phyloP scores from a whole-genome alignment of 2,113 vertebrate genomes.

The Podarcis raffonei region DNA sequence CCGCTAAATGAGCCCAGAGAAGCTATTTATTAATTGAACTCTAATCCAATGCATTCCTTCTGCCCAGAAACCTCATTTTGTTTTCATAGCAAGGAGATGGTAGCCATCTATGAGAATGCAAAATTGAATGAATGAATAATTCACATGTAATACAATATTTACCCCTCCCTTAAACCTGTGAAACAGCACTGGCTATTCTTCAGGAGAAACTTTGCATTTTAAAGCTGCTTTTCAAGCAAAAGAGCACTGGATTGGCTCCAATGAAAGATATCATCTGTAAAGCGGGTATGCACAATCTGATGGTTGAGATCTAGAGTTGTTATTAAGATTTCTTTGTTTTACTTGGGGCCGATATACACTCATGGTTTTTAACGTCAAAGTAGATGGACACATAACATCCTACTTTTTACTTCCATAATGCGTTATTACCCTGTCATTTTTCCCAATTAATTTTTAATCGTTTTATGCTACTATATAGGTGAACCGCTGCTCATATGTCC shows the following conservation, averaged over 20 bases:
- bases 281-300: neutral
- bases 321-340: neutral
- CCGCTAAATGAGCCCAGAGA: neutral
- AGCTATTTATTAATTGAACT: slow-evolving; percentile 13
- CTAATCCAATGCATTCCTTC: neutral
- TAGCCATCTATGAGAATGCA: neutral
- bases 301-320: neutral
- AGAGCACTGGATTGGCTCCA: neutral
- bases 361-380: too few species aligned
- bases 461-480: too few species aligned
- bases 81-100: neutral
- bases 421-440: too few species aligned
- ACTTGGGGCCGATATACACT: too few species aligned
- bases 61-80: neutral
- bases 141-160: neutral
- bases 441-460: too few species aligned
- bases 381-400: too few species aligned
- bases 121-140: neutral
- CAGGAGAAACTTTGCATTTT: neutral
- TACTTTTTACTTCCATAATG: too few species aligned
- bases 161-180: neutral
- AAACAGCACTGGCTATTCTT: neutral
- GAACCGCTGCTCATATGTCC: too few species aligned
- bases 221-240: neutral
- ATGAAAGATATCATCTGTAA: neutral